Conservation (phyloP, 1,140 invertebrate genomes). For the Harpegnathos saltator region DNA sequence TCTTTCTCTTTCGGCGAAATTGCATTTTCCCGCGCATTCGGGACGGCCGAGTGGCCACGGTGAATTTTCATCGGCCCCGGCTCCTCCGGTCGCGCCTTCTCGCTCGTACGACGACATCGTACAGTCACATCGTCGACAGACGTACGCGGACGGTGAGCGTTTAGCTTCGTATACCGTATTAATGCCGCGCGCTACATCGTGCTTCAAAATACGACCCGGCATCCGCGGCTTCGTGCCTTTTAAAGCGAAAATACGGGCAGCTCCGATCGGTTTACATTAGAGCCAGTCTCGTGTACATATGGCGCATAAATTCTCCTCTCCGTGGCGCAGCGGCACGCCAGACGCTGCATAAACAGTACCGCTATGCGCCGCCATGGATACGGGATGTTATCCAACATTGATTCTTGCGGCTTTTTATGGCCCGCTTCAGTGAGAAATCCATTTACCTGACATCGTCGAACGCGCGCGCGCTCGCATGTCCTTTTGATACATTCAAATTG, state of each 20-base stretch:
- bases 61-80: constrained; percentile 15
- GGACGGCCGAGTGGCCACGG: background rate
- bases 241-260: constrained; percentile 68
- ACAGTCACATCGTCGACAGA: no score
- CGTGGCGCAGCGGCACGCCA: background rate
- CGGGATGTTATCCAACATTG: constrained; percentile 47
- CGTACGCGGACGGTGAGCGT: background rate
- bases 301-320: constrained; percentile 63
- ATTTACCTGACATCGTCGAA: constrained; percentile 32
- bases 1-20: background rate
- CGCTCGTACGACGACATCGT: constrained; percentile 24
- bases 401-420: constrained; percentile 53
- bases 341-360: constrained; percentile 56
- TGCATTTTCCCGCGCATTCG: no score
- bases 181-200: constrained; percentile 39
- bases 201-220: constrained; percentile 41
- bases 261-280: constrained; percentile 69
- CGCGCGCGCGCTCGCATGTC: background rate
- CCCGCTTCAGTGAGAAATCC: background rate
- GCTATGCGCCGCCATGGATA: constrained; percentile 1
- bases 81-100: background rate
- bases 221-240: constrained; percentile 54
- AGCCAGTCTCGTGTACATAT: constrained; percentile 32
- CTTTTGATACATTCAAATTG: constrained; percentile 40
- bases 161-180: constrained; percentile 63